Percentiles rank a stretch among this genome's conserved stretches.
These are phyloP conservation scores for Pristionchus arcanus DNA, from an alignment of 2,888 invertebrate species.

Conservation along the genomic window DNA sequence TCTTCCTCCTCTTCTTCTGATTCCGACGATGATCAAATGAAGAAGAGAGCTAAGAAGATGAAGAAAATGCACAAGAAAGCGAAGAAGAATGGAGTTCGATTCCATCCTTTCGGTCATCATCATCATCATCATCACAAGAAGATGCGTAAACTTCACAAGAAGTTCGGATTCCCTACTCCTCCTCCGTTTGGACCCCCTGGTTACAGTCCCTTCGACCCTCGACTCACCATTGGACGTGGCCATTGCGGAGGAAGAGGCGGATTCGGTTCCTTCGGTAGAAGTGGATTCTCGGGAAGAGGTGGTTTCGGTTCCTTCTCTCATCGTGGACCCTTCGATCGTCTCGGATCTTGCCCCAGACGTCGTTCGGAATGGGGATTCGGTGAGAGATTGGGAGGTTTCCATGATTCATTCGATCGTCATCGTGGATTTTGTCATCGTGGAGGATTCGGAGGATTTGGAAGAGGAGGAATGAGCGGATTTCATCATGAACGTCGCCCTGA, in stretches of 20 bases:
- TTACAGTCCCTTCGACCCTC: constrained; percentile 6
- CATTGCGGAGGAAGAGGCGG: not conserved
- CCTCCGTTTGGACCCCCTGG: constrained; percentile 42
- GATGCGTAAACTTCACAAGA: constrained; percentile 29
- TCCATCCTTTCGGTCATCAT: constrained; percentile 33
- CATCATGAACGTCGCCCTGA: constrained; percentile 1
- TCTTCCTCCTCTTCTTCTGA: not conserved
- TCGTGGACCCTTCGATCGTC: constrained; percentile 27
- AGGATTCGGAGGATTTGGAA: constrained; percentile 31
- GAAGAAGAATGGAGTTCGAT: constrained; percentile 37
- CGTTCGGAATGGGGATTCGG: constrained; percentile 20
- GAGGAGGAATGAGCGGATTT: constrained; percentile 2
- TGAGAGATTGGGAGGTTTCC: not conserved
- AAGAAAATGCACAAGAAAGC: constrained; percentile 32
- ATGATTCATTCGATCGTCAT: not conserved
- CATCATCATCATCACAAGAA: constrained; percentile 35
- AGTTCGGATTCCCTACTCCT: constrained; percentile 16
- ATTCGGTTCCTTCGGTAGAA: constrained; percentile 36
- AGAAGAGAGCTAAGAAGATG: constrained; percentile 9
- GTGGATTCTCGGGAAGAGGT: constrained; percentile 35
- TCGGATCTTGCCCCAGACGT: constrained; percentile 8
- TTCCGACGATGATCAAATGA: not conserved
- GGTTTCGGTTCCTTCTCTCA: constrained; percentile 37
- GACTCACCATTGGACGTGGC: not conserved
- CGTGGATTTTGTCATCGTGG: constrained; percentile 9